These are phyloP conservation scores for Liasis olivaceus DNA, from an alignment of 2,797 vertebrate genomes.

Conservation along the genomic window DNA sequence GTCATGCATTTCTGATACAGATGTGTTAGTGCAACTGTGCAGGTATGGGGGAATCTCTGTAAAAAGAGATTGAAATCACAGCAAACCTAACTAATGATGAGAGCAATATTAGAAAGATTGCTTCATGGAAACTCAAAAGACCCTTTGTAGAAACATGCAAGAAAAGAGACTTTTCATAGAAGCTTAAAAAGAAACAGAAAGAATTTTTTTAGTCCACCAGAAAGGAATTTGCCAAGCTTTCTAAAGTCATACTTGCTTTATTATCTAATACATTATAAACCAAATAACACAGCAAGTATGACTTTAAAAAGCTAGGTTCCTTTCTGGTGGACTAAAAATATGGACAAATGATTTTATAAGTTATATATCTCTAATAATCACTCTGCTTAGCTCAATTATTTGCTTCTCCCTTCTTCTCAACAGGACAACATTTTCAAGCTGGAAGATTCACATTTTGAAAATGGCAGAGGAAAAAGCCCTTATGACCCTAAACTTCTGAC, in stretches of 20 bases:
- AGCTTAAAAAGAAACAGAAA: not conserved
- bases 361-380: not conserved
- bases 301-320: too few relatives aligned
- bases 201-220: not conserved
- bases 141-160: not conserved
- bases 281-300: not conserved
- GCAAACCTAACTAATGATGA: not conserved
- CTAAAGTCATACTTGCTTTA: not conserved
- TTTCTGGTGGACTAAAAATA: not conserved
- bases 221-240: not conserved
- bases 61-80: not conserved
- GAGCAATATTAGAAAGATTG: not conserved
- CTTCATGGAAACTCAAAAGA: not conserved
- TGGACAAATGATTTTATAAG: not conserved
- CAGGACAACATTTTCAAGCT: slow-evolving; percentile 93
- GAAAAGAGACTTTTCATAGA: not conserved
- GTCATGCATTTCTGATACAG: not conserved
- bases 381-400: not conserved
- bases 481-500: slow-evolving; percentile 95
- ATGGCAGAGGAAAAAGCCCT: slow-evolving; percentile 95
- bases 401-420: slow-evolving; percentile 31
- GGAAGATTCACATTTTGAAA: slow-evolving; percentile 87
- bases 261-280: not conserved
- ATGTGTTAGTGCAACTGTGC: not conserved
- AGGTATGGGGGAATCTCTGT: not conserved